Percentiles rank a stretch among this genome's conserved stretches.
phyloP scores from a whole-genome alignment of 2,797 vertebrate genomes.

The Epinephelus malabaricus region DNA sequence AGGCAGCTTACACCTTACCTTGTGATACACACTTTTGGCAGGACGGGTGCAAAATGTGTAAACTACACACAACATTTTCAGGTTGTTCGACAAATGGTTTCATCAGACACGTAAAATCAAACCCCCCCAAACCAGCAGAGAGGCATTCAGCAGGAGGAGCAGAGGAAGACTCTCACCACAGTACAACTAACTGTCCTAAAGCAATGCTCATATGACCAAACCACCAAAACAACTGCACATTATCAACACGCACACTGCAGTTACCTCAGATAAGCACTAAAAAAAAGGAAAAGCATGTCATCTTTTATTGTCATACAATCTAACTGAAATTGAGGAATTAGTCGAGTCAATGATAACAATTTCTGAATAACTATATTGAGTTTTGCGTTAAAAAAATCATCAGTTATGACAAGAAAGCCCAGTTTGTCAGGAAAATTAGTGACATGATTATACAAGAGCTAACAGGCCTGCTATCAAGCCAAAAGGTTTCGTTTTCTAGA shows the following conservation, averaged over 20 bases:
- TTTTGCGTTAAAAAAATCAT: background rate
- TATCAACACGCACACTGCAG: background rate
- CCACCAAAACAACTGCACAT: background rate
- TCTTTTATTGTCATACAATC: background rate
- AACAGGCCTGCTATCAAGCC: background rate
- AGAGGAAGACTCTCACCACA: background rate
- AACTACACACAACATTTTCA: background rate
- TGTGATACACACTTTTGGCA: background rate
- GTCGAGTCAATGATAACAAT: background rate
- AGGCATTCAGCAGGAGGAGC: slow-evolving; percentile 3
- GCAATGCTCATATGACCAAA: background rate
- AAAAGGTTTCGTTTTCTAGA: background rate
- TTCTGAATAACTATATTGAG: background rate
- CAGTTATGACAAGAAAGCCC: background rate
- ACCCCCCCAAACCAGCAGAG: background rate
- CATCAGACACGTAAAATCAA: slow-evolving; percentile 20
- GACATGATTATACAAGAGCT: background rate
- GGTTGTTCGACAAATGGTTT: slow-evolving; percentile 24
- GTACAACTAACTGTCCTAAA: background rate
- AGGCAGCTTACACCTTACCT: background rate
- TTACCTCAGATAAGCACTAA: background rate
- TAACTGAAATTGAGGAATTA: no score
- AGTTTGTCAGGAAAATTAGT: background rate
- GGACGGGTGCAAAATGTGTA: background rate
- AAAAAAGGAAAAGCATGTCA: background rate